A percentile compares a stretch with the other conserved stretches of the same genome.
Evolutionary conservation across 2,797 vertebrate species (phyloP).

Genomic region (Propithecus deckenii): DNA sequence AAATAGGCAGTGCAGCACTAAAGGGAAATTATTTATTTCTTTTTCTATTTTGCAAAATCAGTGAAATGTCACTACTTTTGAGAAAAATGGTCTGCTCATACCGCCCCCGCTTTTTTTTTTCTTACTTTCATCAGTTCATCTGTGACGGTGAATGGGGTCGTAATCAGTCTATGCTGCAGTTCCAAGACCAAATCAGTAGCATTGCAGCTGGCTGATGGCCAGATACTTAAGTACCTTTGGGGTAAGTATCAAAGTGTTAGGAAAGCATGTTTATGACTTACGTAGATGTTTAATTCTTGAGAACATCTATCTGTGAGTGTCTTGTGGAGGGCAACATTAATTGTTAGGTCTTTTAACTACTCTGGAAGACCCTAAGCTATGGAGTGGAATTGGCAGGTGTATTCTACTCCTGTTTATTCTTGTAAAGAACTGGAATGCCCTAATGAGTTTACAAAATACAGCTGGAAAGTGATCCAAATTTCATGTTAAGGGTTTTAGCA

Average conservation of each 20-base stretch:
- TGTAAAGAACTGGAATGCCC: background rate
- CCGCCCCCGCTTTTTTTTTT: background rate
- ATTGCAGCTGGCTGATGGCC: slow-evolving; percentile 91
- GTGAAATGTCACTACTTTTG: background rate
- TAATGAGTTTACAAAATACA: background rate
- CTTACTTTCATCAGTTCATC: slow-evolving; percentile 83
- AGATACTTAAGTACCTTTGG: slow-evolving; percentile 90
- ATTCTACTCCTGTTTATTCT: background rate
- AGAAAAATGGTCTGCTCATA: background rate
- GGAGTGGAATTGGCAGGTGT: background rate
- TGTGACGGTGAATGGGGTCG: slow-evolving; percentile 87
- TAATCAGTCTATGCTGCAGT: slow-evolving; percentile 89
- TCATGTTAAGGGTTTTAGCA: background rate
- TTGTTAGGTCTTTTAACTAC: background rate
- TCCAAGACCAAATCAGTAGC: slow-evolving; percentile 88
- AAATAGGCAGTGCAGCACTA: background rate
- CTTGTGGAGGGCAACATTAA: background rate
- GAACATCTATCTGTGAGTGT: background rate
- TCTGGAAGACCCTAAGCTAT: background rate
- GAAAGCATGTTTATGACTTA: background rate
- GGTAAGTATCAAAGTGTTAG: slow-evolving; percentile 85
- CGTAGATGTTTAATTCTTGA: background rate
- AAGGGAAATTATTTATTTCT: background rate
- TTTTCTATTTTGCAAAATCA: background rate
- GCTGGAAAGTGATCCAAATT: background rate